phyloP scores from a whole-genome alignment of 2,113 vertebrate genomes.

The Oncorhynchus tshawytscha region DNA sequence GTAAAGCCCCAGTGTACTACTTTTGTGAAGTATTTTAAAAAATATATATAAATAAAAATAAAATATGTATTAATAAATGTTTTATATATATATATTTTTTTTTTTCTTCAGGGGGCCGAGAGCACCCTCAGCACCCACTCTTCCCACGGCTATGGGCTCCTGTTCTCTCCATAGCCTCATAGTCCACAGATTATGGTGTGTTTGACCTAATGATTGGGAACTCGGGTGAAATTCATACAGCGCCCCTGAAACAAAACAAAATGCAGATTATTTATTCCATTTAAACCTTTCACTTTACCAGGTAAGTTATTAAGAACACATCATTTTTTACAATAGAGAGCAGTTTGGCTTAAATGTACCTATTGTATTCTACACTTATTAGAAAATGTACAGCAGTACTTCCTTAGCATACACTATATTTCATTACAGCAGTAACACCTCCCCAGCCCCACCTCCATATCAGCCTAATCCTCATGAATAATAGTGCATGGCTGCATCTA shows the following conservation, averaged over 20 bases:
- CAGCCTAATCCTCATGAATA: not conserved
- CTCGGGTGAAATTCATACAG: slow-evolving; percentile 74
- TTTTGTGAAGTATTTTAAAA: too few species aligned
- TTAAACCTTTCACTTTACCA: too few species aligned
- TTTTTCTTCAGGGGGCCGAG: too few species aligned
- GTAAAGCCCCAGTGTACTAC: too few species aligned
- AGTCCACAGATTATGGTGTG: not conserved
- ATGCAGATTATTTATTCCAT: not conserved
- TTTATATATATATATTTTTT: too few species aligned
- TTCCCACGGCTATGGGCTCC: not conserved
- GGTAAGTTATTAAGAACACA: too few species aligned
- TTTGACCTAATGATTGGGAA: slow-evolving; percentile 53
- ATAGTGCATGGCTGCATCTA: not conserved
- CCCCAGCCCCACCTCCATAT: not conserved
- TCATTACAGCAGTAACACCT: not conserved
- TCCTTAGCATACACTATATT: not conserved
- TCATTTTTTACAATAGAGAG: not conserved
- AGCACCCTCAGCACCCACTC: too few species aligned
- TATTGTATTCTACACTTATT: not conserved
- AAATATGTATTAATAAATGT: too few species aligned
- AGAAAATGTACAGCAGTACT: not conserved
- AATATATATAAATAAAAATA: too few species aligned
- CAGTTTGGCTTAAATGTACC: not conserved
- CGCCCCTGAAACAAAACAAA: slow-evolving; percentile 64
- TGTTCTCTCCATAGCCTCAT: not conserved